phyloP scores from a whole-genome alignment of 2,888 invertebrate genomes.

The Sminthurides aquaticus region DNA sequence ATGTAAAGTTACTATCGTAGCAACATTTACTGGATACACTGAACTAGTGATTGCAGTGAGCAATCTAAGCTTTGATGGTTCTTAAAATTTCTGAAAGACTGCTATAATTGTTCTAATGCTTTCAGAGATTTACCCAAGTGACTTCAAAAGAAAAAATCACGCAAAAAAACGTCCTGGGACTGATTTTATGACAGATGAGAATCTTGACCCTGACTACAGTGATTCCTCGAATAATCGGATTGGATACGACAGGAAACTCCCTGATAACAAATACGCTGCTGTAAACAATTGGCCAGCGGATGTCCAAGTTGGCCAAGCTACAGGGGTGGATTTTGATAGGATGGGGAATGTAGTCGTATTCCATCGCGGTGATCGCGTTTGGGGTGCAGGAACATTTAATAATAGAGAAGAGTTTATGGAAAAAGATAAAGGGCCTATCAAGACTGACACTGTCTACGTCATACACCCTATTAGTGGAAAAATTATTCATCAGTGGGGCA shows the following conservation, averaged over 20 bases:
- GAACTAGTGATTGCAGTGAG: too few species aligned
- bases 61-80: background rate
- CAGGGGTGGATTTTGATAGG: slow-evolving; percentile 68
- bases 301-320: slow-evolving; percentile 65
- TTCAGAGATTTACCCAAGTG: background rate
- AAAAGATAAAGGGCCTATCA: slow-evolving; percentile 56
- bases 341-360: slow-evolving; percentile 70
- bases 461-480: slow-evolving; percentile 57
- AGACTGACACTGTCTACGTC: slow-evolving; percentile 57
- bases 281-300: slow-evolving; percentile 54
- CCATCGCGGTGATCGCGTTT: slow-evolving; percentile 65
- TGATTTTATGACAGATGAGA: slow-evolving; percentile 16
- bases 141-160: slow-evolving; percentile 30
- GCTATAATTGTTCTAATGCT: background rate
- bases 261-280: slow-evolving; percentile 45
- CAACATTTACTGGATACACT: too few species aligned
- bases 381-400: slow-evolving; percentile 53
- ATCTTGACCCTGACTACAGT: slow-evolving; percentile 9
- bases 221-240: slow-evolving; percentile 18
- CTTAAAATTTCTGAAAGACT: background rate
- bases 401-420: slow-evolving; percentile 53
- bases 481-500: slow-evolving; percentile 61
- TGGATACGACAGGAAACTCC: slow-evolving; percentile 23
- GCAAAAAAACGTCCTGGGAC: slow-evolving; percentile 42
- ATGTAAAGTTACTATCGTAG: too few species aligned